Base-by-base conservation (phyloP, 2,113 vertebrate species). In the Oostethus manadensis region DNA sequence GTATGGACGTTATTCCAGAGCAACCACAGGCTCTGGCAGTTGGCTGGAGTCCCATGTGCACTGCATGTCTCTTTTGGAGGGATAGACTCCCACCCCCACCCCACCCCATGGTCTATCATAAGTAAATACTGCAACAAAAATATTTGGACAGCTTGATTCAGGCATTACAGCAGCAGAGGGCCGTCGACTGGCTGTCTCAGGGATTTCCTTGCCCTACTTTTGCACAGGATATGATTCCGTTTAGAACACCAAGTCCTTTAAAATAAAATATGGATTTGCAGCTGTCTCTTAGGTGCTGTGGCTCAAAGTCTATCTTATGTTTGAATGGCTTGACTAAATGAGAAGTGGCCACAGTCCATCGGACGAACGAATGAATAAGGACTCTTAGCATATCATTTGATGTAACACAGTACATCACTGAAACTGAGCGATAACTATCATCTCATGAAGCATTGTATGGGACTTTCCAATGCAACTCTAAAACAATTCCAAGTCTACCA, bases 61-160 rank as follows among this genome's bases (percentile, higher is more conserved):
- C 62, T 60, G 69, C 72, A 62, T 42, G 51, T 72, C 70, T 77
- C 62, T 76, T 76, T 62, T 70, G 62, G 67, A 81, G 69, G 66
- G 66, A 77, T 65, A 79, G 73, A 84, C 71, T 47, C 60, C 47
- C 73, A 62, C 76, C 77, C 67, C 69, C 71, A 58, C 51, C n/a
- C 77, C 80, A 29, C 53, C 76, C 81, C 60, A 67, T 72, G 58
- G 80, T 70, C 76, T 65, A 84, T 84, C 76, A 84, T 84, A 74
- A 86, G 86, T 87, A 84, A 88, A 84, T 86, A 84, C 59, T 70
- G 77, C 79, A 79, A 77, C 60, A 81, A 81, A 85, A 84, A 83
- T 86, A 85, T 86, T 85, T 87, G 80, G 77, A 83, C 79, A 82
- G 76, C 72, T 72, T 46, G 54, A 70, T 78, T 70, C 69, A 71